A percentile compares a stretch with the other conserved stretches of the same genome.
Evolutionary conservation across 2,113 vertebrate species (phyloP).

Genomic region (Myotis yumanensis): DNA sequence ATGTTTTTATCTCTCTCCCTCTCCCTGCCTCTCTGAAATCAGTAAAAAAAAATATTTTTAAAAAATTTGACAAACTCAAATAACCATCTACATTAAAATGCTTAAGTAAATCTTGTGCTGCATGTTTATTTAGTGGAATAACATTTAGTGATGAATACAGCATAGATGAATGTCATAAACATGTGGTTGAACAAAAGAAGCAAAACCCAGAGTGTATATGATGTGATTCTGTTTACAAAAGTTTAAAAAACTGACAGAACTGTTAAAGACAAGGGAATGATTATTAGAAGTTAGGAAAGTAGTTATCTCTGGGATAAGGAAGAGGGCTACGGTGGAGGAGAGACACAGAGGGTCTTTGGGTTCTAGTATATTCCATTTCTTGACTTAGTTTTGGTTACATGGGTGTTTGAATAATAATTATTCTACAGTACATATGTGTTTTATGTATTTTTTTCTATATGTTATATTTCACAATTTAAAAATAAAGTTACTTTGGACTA

Average conservation of each 20-base stretch:
- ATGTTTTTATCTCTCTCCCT: no score
- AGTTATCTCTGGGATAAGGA: not conserved
- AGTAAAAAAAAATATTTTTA: no score
- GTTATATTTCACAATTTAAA: slow-evolving; percentile 21
- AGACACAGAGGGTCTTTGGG: not conserved
- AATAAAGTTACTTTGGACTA: not conserved
- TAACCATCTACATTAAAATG: not conserved
- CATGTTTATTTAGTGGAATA: slow-evolving; percentile 21
- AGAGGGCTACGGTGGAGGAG: not conserved
- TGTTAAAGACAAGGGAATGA: not conserved
- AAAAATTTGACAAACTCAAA: not conserved
- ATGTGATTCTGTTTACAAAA: not conserved
- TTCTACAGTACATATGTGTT: not conserved
- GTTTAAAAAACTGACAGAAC: not conserved
- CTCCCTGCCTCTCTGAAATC: no score
- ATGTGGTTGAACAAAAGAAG: not conserved
- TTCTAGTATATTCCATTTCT: not conserved
- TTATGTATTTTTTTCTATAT: not conserved
- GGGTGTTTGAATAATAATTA: not conserved
- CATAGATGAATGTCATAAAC: not conserved
- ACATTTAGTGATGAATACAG: not conserved
- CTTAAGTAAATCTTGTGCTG: not conserved
- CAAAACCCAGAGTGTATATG: not conserved
- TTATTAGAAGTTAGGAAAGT: slow-evolving; percentile 40
- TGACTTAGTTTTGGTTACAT: not conserved